A percentile compares a stretch with the other conserved stretches of the same genome.
phyloP scores from a whole-genome alignment of 2,113 vertebrate genomes.

The Pomatostomus ruficeps region DNA sequence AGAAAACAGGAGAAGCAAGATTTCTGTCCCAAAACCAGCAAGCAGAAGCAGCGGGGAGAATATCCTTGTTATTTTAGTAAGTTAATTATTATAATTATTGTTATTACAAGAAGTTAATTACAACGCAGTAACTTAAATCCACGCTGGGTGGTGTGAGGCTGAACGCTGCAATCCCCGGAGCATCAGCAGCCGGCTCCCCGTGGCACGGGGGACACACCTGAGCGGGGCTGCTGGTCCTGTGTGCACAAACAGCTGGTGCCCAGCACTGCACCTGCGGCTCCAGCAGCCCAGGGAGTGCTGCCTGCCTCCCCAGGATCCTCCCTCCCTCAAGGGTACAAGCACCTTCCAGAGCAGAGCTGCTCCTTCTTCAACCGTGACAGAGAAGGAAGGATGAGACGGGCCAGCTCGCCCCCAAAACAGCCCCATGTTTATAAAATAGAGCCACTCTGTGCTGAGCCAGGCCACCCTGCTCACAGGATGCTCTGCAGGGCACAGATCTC shows the following conservation, averaged over 20 bases:
- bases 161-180: neutral
- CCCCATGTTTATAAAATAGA: neutral
- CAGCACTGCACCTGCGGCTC: neutral
- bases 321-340: neutral
- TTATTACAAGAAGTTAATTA: constrained; percentile 40
- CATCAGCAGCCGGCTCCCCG: neutral
- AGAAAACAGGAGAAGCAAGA: neutral
- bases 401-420: neutral
- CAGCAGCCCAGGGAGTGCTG: neutral
- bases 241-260: neutral
- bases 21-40: neutral
- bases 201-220: neutral
- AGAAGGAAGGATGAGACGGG: neutral
- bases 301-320: neutral
- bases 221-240: neutral
- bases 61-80: constrained; percentile 36
- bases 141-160: neutral
- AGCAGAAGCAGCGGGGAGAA: neutral
- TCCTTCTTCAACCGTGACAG: neutral
- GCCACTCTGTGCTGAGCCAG: neutral
- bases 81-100: constrained; percentile 53
- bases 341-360: neutral
- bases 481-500: neutral
- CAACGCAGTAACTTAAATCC: neutral
- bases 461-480: neutral